Conservation (phyloP, 2,888 invertebrate species). For the Brachyopa scutellaris region DNA sequence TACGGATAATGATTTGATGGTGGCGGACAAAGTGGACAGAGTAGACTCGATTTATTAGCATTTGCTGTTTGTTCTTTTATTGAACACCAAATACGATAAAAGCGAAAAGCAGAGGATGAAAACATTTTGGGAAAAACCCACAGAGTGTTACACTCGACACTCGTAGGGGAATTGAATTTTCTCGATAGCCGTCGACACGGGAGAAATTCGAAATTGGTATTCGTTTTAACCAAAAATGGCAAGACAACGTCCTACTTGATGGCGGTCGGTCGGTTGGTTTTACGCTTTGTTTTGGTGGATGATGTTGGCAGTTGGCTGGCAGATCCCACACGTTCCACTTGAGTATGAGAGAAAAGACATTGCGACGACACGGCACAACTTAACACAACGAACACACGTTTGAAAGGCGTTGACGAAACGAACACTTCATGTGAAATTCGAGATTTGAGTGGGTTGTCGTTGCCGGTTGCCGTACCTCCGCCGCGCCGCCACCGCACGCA, state of each 20-base stretch:
- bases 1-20: slow-evolving; percentile 6
- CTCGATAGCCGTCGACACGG: background rate
- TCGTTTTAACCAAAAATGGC: slow-evolving; percentile 56
- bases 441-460: slow-evolving; percentile 53
- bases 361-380: slow-evolving; percentile 12
- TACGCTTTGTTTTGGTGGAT: background rate
- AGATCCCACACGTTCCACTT: slow-evolving; percentile 69
- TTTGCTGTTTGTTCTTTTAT: background rate
- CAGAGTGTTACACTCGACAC: background rate
- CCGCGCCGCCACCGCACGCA: background rate
- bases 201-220: slow-evolving; percentile 35
- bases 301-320: slow-evolving; percentile 24
- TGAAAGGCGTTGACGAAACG: slow-evolving; percentile 55
- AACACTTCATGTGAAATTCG: slow-evolving; percentile 53
- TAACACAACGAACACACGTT: slow-evolving; percentile 21
- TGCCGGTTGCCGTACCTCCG: background rate
- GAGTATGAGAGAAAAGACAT: slow-evolving; percentile 48
- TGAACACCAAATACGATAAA: no score
- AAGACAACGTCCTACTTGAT: slow-evolving; percentile 45
- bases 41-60: background rate
- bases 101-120: no score
- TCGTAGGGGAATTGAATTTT: slow-evolving; percentile 23
- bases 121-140: slow-evolving; percentile 37
- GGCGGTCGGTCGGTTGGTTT: background rate
- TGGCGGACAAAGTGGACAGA: slow-evolving; percentile 8